Base-by-base conservation (phyloP, 2,113 vertebrate genomes). In the Cochlearius cochlearius region DNA sequence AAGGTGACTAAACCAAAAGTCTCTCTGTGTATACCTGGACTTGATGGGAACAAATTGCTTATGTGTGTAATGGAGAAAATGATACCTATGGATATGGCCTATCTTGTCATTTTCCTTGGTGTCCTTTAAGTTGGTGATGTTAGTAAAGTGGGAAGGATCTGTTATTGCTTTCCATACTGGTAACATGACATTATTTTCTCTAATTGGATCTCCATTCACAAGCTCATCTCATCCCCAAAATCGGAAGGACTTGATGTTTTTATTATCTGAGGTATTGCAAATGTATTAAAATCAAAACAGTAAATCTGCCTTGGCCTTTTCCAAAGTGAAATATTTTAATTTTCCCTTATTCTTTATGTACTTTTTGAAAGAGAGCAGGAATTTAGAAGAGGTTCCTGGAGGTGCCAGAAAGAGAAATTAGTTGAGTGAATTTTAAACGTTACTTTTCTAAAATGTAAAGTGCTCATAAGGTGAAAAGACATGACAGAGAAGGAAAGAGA, bases 41-140 rank as follows among this genome's bases (percentile, higher is more conserved):
- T 77, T 73, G 29, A 41, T 3, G 29, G 34, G 38, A 68, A 38
- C 7, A 92, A 81, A 27, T 25, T 52, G 4, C 3, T 27, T 58
- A 25, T 1, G 1, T 30, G 5, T 71, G 41, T 66, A 58, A 63
- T 7, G 29, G 30, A 88, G 58, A 71, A 93, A 90, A 88, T 55
- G 0, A 30, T 27, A 41, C 10, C 7, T 6, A 5, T 43, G 27
- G 8, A 23, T 53, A 53, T 23, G 5, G 19, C 5, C 16, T 81
- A 12, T 66, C 15, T 55, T 56, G 19, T 30, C 4, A 36, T 15
- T 62, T 81, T 62, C 81, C 18, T 93, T 81, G 7, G 20, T 69
- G 7, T 66, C 21, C 23, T 90, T 94, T 58, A 62, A 49, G 8
- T 27, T 62, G 12, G 5, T 69, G 23, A 56, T 36, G 27, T 29